Evolutionary conservation across 2,888 invertebrate genomes (phyloP).

Genomic region (Oasisia sp.): DNA sequence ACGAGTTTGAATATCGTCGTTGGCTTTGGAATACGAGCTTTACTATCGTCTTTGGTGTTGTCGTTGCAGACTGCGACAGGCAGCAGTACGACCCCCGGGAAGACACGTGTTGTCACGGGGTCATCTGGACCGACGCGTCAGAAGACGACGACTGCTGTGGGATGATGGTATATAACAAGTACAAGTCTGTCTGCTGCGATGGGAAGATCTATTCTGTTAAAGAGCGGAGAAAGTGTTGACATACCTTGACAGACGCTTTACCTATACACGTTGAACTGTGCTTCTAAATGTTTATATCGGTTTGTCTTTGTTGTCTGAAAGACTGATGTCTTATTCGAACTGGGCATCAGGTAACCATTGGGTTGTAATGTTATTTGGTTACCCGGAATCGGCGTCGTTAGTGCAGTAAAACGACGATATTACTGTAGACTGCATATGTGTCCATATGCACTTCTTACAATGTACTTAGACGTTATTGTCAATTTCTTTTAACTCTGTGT

Average conservation of each 20-base stretch:
- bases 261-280: background rate
- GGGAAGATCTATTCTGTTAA: background rate
- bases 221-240: background rate
- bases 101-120: background rate
- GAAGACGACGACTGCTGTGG: background rate
- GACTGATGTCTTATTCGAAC: background rate
- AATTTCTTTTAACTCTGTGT: too few relatives aligned
- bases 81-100: background rate
- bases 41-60: too few relatives aligned
- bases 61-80: too few relatives aligned
- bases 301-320: background rate
- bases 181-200: background rate
- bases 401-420: too few relatives aligned
- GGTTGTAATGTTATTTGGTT: background rate
- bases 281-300: background rate
- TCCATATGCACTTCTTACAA: too few relatives aligned
- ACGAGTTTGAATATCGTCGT: too few relatives aligned
- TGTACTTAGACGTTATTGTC: too few relatives aligned
- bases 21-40: too few relatives aligned
- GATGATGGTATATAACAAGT: background rate
- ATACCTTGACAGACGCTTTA: background rate
- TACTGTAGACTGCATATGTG: too few relatives aligned
- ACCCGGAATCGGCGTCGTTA: background rate
- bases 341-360: background rate
- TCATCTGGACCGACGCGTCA: background rate